Conservation (phyloP, 1,140 invertebrate species). For the Zaprionus capensis region DNA sequence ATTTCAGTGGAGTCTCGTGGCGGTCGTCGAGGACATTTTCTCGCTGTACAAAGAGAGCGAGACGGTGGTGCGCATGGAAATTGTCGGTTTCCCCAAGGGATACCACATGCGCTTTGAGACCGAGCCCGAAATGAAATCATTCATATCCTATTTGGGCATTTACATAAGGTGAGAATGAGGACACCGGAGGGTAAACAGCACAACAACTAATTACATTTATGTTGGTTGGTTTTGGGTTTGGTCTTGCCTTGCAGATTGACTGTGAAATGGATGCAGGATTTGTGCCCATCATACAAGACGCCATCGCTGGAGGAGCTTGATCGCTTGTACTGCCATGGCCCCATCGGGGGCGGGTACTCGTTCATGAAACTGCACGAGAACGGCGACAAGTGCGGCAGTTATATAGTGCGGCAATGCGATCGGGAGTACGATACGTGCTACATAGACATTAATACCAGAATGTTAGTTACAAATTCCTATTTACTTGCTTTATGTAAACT, state of each 20-base stretch:
- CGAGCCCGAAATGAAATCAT: constrained; percentile 86
- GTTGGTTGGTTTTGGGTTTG: background rate
- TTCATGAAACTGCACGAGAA: constrained; percentile 92
- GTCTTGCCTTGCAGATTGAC: constrained; percentile 87
- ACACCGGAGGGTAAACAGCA: background rate
- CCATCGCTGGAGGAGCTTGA: constrained; percentile 91
- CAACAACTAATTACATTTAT: background rate
- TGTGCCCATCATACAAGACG: constrained; percentile 91
- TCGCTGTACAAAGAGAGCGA: constrained; percentile 67
- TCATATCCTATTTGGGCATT: constrained; percentile 93
- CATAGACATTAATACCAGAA: constrained; percentile 91
- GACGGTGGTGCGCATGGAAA: constrained; percentile 64
- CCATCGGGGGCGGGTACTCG: constrained; percentile 93
- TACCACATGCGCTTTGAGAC: constrained; percentile 72
- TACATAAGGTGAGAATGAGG: constrained; percentile 88
- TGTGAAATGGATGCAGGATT: constrained; percentile 95
- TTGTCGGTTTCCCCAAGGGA: constrained; percentile 67
- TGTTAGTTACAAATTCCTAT: constrained; percentile 49
- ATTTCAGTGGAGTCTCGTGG: constrained; percentile 90
- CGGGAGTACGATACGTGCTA: constrained; percentile 91
- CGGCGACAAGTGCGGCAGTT: constrained; percentile 90
- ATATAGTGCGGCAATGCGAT: constrained; percentile 92
- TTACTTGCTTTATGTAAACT: background rate
- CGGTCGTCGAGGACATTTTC: constrained; percentile 92
- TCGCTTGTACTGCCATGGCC: constrained; percentile 93